phyloP scores from a whole-genome alignment of 1,140 invertebrate genomes.

The Anoplolepis gracilipes region DNA sequence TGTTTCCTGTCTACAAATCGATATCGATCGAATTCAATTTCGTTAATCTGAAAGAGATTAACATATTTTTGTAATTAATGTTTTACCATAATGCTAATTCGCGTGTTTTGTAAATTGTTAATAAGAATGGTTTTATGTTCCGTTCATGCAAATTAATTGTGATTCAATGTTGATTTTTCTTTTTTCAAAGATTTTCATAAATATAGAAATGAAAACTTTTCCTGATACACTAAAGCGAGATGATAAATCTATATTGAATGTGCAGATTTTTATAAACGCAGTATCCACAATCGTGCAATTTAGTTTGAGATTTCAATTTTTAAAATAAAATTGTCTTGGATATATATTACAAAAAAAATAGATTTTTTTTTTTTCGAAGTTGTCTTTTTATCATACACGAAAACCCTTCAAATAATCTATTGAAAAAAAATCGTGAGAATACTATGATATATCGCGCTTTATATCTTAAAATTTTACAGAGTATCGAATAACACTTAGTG shows the following conservation, averaged over 20 bases:
- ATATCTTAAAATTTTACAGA: background rate
- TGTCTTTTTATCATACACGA: background rate
- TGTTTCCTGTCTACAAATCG: background rate
- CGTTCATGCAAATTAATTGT: background rate
- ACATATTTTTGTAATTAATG: background rate
- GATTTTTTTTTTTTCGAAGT: background rate
- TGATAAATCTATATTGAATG: conserved; percentile 4
- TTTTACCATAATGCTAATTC: background rate
- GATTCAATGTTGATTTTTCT: background rate
- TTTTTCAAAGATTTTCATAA: background rate
- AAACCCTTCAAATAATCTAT: background rate
- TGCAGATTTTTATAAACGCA: conserved; percentile 12
- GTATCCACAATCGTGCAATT: background rate
- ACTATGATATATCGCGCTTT: background rate
- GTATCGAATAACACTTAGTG: background rate
- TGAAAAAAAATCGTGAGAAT: background rate
- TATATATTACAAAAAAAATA: background rate
- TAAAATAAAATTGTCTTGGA: background rate
- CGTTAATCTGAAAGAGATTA: no score
- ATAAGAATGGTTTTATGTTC: conserved; percentile 14
- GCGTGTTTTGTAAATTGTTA: background rate
- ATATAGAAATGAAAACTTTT: background rate
- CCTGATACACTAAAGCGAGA: background rate
- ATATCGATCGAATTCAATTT: background rate
- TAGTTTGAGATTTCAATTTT: background rate